Evolutionary conservation across 2,113 vertebrate genomes (phyloP).

Genomic region (Callospermophilus lateralis): DNA sequence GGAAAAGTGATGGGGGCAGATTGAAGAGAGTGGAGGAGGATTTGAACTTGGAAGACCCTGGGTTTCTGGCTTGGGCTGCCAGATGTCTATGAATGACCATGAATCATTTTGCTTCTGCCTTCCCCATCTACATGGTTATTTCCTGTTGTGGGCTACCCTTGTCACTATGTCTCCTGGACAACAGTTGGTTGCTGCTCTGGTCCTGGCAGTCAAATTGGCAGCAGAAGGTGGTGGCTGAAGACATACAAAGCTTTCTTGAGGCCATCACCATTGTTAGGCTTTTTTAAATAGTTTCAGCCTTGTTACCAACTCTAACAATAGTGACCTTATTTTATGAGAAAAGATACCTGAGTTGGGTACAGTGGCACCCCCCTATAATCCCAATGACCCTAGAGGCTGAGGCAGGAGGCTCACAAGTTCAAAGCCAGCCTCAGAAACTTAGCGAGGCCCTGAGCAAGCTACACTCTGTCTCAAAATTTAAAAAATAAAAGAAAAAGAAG

Average conservation of each 20-base stretch:
- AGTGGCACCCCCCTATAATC: no score
- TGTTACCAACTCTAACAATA: rapidly evolving
- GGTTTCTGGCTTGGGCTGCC: not conserved
- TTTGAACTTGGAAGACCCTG: not conserved
- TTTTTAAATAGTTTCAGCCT: not conserved
- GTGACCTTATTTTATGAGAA: not conserved
- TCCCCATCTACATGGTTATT: not conserved
- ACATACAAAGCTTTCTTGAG: not conserved
- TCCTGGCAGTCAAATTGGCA: not conserved
- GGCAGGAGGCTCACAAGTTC: no score
- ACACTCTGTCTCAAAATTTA: no score
- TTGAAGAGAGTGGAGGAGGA: not conserved
- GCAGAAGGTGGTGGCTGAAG: not conserved
- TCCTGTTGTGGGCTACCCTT: not conserved
- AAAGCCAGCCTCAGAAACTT: no score
- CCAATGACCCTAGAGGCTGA: no score
- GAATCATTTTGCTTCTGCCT: rapidly evolving
- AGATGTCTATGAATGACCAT: not conserved
- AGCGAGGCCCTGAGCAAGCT: no score
- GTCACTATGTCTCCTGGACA: not conserved
- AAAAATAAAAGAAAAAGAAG: no score
- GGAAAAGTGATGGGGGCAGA: not conserved
- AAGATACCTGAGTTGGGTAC: not conserved
- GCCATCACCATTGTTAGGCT: not conserved
- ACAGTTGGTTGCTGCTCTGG: not conserved